Percentiles rank a stretch among this genome's conserved stretches.
These are phyloP conservation scores for Lytechinus pictus DNA, from an alignment of 35 echinoderm and acorn worm genomes.

Conservation along the genomic window DNA sequence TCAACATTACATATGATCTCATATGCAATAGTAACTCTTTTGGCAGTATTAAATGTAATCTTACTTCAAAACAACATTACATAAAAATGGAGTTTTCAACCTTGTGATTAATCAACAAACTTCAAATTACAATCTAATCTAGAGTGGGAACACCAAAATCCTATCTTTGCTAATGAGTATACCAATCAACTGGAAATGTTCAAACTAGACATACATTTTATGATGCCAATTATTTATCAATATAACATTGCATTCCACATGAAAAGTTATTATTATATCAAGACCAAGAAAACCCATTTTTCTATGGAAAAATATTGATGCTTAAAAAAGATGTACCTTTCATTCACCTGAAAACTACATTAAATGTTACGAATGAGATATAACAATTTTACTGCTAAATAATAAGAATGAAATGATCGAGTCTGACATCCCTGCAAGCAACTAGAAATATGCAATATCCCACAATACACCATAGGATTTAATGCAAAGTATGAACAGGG, in stretches of 20 bases:
- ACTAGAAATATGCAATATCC: neutral
- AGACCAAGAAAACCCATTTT: neutral
- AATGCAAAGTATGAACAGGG: neutral
- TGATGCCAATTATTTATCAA: neutral
- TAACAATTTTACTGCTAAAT: neutral
- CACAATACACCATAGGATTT: neutral
- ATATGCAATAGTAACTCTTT: neutral
- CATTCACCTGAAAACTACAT: neutral
- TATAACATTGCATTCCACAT: neutral
- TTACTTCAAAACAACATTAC: neutral
- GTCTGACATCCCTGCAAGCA: neutral
- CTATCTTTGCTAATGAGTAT: neutral
- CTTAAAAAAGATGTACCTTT: neutral
- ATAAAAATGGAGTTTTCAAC: neutral
- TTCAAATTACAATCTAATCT: neutral
- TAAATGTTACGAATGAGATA: neutral
- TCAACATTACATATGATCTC: neutral
- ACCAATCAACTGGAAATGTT: neutral
- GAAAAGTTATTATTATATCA: neutral
- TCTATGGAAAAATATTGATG: neutral
- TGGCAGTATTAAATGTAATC: neutral
- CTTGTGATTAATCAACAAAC: neutral
- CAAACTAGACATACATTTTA: neutral
- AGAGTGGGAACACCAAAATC: neutral
- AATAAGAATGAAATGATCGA: neutral